Base-by-base conservation (phyloP, 2,113 vertebrate genomes). In the Austrofundulus limnaeus region DNA sequence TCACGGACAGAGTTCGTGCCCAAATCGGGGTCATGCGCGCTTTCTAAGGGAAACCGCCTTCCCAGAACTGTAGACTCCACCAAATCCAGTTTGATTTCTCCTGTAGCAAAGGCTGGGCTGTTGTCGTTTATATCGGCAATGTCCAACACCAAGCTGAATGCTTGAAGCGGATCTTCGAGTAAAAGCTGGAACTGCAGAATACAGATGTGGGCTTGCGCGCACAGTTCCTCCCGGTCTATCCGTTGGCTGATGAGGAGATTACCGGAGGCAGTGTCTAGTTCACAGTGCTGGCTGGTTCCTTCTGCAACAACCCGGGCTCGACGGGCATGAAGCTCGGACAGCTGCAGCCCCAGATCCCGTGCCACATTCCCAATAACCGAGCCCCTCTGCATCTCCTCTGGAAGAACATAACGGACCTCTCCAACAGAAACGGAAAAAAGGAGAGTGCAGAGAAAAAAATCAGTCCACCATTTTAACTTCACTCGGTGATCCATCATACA, bases 1-100 rank as follows among this genome's bases (percentile, higher is more conserved):
- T 84, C 82, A 56, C 86, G 86, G 42, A 93, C 72, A 4, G 90
- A 86, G 77, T 95, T 95, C 10, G 77, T 83, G 25, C 92, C 92
- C 39, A 93, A 67, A 74, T 95, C 93, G 0, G 89, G 89, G 77
- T 95, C 94, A 23, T 91, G 87, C 2, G 92, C 92, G 9, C 88
- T 91, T 59, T 92, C 91, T 49, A 95, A 73, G 0, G 89, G 89
- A 80, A 95, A 89, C 19, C 86, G 86, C 10, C 85, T 84, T 17
- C 93, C 92, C 1, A 74, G 43, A 43, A 86, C 79, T 0, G 91
- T 90, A 15, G 92, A 89, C 80, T 95, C 94, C 41, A 86, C 90
- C 39, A 94, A 69, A 79, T 92, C 92, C 11, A 94, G 72, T 39
- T 90, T 59, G 51, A 88, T 88, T 19, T 87, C 67, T 15, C 25